Percentiles rank a stretch among this genome's conserved stretches.
phyloP scores from a whole-genome alignment of 1,140 invertebrate species.

The Philotrypesis tridentata region DNA sequence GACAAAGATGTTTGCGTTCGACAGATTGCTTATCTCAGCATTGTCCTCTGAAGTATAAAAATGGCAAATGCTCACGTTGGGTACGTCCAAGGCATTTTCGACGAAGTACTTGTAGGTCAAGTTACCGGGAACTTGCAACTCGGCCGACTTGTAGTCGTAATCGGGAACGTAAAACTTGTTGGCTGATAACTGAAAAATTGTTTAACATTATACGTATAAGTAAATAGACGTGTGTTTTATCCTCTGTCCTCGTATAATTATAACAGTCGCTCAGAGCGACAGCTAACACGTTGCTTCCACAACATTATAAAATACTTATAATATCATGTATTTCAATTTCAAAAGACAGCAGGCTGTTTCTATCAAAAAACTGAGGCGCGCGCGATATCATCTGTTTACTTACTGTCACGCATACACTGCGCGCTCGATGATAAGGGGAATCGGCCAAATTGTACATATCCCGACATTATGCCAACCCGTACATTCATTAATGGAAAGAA shows the following conservation, averaged over 20 bases:
- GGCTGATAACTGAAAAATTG: constrained; percentile 54
- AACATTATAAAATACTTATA: too few species aligned
- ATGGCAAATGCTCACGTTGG: constrained; percentile 55
- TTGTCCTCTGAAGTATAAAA: neutral
- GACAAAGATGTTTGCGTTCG: neutral
- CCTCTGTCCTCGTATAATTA: neutral
- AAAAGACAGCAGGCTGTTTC: too few species aligned
- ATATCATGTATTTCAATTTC: too few species aligned
- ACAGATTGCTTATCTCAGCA: neutral
- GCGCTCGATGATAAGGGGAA: too few species aligned
- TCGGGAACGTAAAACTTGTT: constrained; percentile 59
- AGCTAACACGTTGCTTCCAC: too few species aligned
- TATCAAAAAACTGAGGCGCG: neutral
- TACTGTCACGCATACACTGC: too few species aligned
- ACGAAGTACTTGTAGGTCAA: constrained; percentile 58
- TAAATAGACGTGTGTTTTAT: neutral
- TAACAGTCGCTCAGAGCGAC: too few species aligned
- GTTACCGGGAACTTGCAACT: constrained; percentile 50
- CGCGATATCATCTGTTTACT: neutral
- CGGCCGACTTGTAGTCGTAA: constrained; percentile 42
- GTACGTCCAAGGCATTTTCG: constrained; percentile 54
- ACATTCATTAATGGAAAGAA: neutral
- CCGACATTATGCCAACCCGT: neutral
- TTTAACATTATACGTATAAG: neutral
- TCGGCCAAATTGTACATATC: too few species aligned